Conservation (phyloP, 2,888 invertebrate species). For the Drosophila niveifrons region DNA sequence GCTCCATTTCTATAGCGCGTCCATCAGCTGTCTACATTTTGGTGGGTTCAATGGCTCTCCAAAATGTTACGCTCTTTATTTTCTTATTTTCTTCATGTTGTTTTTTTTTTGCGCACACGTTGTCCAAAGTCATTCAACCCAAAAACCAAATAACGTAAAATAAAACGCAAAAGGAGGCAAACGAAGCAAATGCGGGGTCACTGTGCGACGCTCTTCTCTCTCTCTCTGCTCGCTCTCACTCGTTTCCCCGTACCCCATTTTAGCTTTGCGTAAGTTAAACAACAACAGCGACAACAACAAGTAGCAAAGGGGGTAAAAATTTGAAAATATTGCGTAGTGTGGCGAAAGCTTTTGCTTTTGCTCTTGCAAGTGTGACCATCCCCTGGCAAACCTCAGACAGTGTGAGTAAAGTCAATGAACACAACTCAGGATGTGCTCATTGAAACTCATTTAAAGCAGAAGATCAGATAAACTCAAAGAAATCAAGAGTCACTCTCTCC, state of each 20-base stretch:
- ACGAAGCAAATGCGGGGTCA: constrained; percentile 57
- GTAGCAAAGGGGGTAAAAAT: constrained; percentile 38
- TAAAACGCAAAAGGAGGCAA: constrained; percentile 63
- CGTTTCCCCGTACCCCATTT: constrained; percentile 2
- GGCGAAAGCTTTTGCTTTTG: constrained; percentile 22
- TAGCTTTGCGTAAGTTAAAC: constrained; percentile 31
- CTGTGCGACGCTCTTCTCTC: constrained; percentile 55
- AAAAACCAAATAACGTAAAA: constrained; percentile 75
- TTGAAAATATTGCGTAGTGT: constrained; percentile 58
- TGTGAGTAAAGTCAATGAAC: constrained; percentile 18
- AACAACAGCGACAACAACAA: constrained; percentile 38
- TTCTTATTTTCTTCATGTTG: constrained; percentile 48
- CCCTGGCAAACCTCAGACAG: constrained; percentile 2
- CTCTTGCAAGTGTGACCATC: constrained; percentile 19
- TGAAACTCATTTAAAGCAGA: constrained; percentile 44
- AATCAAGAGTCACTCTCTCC: background rate
- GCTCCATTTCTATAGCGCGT: constrained; percentile 23
- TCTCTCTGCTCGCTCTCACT: constrained; percentile 16
- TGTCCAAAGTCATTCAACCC: constrained; percentile 77
- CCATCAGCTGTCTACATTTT: constrained; percentile 73
- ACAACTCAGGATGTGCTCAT: constrained; percentile 60
- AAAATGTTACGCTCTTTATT: constrained; percentile 67
- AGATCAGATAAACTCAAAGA: constrained; percentile 31
- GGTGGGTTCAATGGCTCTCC: constrained; percentile 74
- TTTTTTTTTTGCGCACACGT: constrained; percentile 66